phyloP scores from a whole-genome alignment of 2,113 vertebrate genomes.

The Synchiropus splendidus region DNA sequence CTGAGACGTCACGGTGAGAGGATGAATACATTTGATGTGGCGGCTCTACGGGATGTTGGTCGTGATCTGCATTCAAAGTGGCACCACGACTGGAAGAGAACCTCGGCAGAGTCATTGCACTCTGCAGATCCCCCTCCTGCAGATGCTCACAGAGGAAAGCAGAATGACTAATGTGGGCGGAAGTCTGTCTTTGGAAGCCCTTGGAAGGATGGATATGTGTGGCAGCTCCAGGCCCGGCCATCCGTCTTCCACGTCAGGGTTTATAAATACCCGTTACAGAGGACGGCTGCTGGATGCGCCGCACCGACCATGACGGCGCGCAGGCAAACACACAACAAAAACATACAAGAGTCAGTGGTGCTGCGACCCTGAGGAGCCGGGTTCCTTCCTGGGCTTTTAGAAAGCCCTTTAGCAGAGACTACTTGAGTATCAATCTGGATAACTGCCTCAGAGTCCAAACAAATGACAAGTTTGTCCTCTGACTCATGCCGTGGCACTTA shows the following conservation, averaged over 20 bases:
- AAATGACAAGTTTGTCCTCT: too few species aligned
- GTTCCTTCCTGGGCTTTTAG: too few species aligned
- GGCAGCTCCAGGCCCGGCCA: conserved; percentile 38
- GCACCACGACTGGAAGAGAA: conserved; percentile 16
- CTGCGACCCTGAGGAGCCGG: too few species aligned
- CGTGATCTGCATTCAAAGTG: conserved; percentile 9
- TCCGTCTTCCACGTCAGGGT: conserved; percentile 39
- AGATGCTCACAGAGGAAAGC: conserved; percentile 6
- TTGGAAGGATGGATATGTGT: conserved; percentile 42
- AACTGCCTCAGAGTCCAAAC: too few species aligned
- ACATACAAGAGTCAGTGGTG: too few species aligned
- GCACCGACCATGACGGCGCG: conserved; percentile 5
- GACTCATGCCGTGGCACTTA: too few species aligned
- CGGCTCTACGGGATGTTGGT: too few species aligned
- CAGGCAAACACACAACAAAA: not conserved
- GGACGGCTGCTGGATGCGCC: conserved; percentile 25
- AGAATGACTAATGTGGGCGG: conserved; percentile 36
- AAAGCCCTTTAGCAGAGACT: too few species aligned
- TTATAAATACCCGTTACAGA: conserved; percentile 45
- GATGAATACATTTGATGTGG: too few species aligned
- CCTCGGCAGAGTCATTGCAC: not conserved
- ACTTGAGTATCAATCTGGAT: too few species aligned
- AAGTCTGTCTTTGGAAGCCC: conserved; percentile 45
- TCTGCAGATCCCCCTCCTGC: conserved; percentile 7
- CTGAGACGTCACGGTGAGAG: too few species aligned